Base-by-base conservation (phyloP, 2,113 vertebrate genomes). In the Tinamus guttatus region DNA sequence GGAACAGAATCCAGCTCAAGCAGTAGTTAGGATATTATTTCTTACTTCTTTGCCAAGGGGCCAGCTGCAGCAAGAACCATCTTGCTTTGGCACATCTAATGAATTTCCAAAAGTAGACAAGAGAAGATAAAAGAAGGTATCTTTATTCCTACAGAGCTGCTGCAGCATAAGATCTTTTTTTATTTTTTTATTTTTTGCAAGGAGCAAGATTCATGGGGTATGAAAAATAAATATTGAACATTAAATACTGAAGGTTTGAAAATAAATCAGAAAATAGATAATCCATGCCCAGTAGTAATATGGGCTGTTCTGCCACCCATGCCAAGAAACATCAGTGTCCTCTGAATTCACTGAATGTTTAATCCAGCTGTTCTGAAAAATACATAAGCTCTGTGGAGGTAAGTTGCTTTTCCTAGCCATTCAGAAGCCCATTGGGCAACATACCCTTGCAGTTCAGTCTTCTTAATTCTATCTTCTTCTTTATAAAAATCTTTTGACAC, bases 401-500 rank as follows among this genome's bases (percentile, higher is more conserved):
- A 6, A 82, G 18, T 7, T 77, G 30, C 18, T 82, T 82, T 28
- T 60, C 45, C 6, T 52, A 59, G 13, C 20, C 9, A 18, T 67
- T 62, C 68, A 89, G 58, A 91, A 77, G 65, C 5, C 12, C 49
- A 52, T 7, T 18, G 43, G 49, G 41, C 32, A 41, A 81, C 18
- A 0, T 85, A 97, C 93, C 93, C 27, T 56, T 91, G 85, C 22
- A 32, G 38, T 41, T 30, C 71, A 52, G 9, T 27, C 32, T 32
- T 96, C 24, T 94, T 85, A 38, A 38, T 2, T 27, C 7, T 21
- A 2, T 41, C 71, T 40, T 87, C 87, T 73, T 85, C 74, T 65
- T 90, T 36, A 14, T 12, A 45, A 24, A 94, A 22, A 32, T 54
- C 78, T 86, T 96, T 96, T 18, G 78, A 83, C 56, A 86, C 24